Evolutionary conservation across 2,797 vertebrate genomes (phyloP), one percentile per base, ranked within the genome.

Genomic region (Podarcis siculus): DNA sequence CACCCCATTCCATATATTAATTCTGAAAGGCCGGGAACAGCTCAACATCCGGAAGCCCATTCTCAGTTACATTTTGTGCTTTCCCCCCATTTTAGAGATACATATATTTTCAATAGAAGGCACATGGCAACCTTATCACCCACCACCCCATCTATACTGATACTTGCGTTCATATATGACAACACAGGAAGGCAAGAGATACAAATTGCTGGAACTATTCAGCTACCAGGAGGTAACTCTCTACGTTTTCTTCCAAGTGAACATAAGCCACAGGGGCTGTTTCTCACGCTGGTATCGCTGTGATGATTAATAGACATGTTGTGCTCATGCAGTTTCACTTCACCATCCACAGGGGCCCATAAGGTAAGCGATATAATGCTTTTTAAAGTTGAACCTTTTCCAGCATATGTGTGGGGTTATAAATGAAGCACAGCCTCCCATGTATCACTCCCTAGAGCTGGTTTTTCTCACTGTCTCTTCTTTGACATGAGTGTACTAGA

Each of bases 391-490:
- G 94, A 97, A 96, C 89, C 66, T 95, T 94, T 94, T 96, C 95
- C 96, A 96, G 88, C 89, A 13, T 89, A 95, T 94, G 93, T 94
- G 94, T 94, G 94, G 92, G 94, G 94, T 97, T 96, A 95, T 95
- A 96, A 96, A 96, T 96, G 95, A 95, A 95, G 95, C 89, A 17
- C 90, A 94, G 93, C 93, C 91, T 95, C 90, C 91, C 91, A 95
- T 95, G 95, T 92, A 95, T 95, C 93, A 93, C 86, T 94, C 95
- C 92, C 92, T 93, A 91, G 94, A 95, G 93, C 96, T 97, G 95
- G 89, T 96, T 96, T 96, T 92, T 95, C 87, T 97, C 95, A 95
- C 92, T 96, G 94, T 97, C 95, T 96, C 93, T 85, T 94, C 89
- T 93, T 91, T 95, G 96, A 95, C 95, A 94, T 93, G 92, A 92